Evolutionary conservation across 2,888 invertebrate species (phyloP).

Genomic region (Nemoura dubitans): DNA sequence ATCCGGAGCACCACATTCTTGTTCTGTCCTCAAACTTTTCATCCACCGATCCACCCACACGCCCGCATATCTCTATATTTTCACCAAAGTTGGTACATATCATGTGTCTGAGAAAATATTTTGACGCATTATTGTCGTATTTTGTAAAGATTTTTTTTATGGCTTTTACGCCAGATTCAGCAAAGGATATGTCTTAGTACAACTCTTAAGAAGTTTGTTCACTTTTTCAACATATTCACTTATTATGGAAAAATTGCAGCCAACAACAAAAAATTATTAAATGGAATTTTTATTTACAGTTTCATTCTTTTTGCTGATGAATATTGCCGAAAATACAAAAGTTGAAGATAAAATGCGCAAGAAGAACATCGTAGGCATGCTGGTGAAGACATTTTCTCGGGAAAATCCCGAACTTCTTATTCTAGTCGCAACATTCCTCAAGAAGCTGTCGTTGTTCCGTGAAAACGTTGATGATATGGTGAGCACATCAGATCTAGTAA

Average conservation of each 20-base stretch:
- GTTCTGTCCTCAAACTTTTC: too few species aligned
- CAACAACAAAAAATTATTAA: conserved; percentile 24
- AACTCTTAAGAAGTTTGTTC: conserved; percentile 74
- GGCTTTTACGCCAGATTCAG: too few species aligned
- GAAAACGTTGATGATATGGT: conserved; percentile 95
- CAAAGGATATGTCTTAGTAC: too few species aligned
- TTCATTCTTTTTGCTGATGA: conserved; percentile 90
- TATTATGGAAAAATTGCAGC: not conserved
- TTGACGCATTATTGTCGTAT: too few species aligned
- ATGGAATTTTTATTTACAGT: too few species aligned
- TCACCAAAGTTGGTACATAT: too few species aligned
- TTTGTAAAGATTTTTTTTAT: too few species aligned
- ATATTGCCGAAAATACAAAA: conserved; percentile 94
- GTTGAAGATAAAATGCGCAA: conserved; percentile 98
- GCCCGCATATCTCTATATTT: too few species aligned
- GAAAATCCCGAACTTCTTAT: conserved; percentile 90
- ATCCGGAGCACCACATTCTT: too few species aligned
- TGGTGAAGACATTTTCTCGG: conserved; percentile 88
- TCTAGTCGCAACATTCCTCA: conserved; percentile 91
- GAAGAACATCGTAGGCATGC: conserved; percentile 87
- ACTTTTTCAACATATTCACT: not conserved
- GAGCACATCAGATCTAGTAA: conserved; percentile 50
- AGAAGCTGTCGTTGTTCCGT: conserved; percentile 92
- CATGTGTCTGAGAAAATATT: too few species aligned
- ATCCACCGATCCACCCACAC: too few species aligned